Percentiles rank a stretch among this genome's conserved stretches.
Evolutionary conservation across 2,113 vertebrate species (phyloP).

Genomic region (Bubo bubo): DNA sequence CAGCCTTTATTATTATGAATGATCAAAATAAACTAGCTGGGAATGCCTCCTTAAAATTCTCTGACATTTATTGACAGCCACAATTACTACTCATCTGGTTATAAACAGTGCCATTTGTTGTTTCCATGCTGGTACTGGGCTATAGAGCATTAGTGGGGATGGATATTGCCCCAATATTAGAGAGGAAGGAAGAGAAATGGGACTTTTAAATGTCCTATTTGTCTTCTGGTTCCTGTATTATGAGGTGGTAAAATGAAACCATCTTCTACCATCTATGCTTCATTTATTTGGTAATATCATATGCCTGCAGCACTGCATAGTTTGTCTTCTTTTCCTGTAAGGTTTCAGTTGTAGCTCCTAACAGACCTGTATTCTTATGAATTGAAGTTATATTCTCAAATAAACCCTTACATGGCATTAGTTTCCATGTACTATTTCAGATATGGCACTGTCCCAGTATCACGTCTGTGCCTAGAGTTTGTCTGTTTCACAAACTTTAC

Average conservation of each 20-base stretch:
- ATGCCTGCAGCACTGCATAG: background rate
- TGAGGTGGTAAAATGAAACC: background rate
- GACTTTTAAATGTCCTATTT: background rate
- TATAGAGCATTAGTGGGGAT: background rate
- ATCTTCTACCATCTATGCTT: background rate
- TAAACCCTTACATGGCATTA: background rate
- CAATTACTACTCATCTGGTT: background rate
- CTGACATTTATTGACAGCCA: background rate
- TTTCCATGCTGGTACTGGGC: background rate
- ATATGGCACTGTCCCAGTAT: background rate
- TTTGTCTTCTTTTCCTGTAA: background rate
- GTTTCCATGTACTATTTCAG: background rate
- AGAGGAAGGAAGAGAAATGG: background rate
- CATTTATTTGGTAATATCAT: background rate
- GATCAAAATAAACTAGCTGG: background rate
- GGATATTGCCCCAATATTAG: background rate
- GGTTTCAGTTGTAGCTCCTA: background rate
- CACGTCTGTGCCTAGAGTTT: background rate
- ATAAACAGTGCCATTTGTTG: background rate
- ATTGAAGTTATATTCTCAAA: background rate
- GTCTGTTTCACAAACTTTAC: background rate
- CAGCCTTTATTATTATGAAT: background rate
- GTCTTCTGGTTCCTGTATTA: background rate
- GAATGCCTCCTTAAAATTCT: background rate
- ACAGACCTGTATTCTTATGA: background rate